Evolutionary conservation across 2,888 invertebrate genomes (phyloP).

Genomic region (Cetonia aurata): DNA sequence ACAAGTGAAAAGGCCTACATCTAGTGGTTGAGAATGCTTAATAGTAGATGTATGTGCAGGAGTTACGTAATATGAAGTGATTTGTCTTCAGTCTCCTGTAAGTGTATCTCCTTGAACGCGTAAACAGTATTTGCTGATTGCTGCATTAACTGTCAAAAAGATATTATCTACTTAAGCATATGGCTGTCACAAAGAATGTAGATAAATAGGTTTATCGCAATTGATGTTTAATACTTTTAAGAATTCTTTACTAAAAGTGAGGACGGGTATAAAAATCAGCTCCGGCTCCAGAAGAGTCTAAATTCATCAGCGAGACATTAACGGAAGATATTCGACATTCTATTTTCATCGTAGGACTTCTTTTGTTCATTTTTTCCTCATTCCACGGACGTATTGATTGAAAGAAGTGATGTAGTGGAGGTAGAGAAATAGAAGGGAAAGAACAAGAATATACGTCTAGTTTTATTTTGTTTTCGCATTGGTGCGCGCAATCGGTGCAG

Average conservation of each 20-base stretch:
- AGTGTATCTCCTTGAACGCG: no score
- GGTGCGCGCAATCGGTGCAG: conserved; percentile 60
- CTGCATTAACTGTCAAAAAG: no score
- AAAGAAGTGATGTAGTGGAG: conserved; percentile 46
- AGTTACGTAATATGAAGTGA: no score
- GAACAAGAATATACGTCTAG: conserved; percentile 46
- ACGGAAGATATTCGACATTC: conserved; percentile 34
- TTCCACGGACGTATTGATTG: conserved; percentile 53
- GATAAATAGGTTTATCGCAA: conserved; percentile 9
- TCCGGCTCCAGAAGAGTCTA: conserved; percentile 11
- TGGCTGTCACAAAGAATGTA: no score
- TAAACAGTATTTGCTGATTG: no score
- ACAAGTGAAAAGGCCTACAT: no score
- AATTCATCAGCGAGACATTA: conserved; percentile 39
- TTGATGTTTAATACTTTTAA: conserved; percentile 15
- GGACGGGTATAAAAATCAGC: conserved; percentile 28
- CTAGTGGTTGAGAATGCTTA: no score
- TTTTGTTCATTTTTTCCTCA: conserved; percentile 46
- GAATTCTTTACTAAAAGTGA: conserved; percentile 13
- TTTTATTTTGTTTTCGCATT: conserved; percentile 55
- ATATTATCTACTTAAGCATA: no score
- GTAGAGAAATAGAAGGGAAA: conserved; percentile 38
- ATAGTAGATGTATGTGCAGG: no score
- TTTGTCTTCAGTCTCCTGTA: no score
- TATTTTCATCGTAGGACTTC: conserved; percentile 34